Conservation (phyloP, 2,888 invertebrate genomes). For the Epicampocera succincta region DNA sequence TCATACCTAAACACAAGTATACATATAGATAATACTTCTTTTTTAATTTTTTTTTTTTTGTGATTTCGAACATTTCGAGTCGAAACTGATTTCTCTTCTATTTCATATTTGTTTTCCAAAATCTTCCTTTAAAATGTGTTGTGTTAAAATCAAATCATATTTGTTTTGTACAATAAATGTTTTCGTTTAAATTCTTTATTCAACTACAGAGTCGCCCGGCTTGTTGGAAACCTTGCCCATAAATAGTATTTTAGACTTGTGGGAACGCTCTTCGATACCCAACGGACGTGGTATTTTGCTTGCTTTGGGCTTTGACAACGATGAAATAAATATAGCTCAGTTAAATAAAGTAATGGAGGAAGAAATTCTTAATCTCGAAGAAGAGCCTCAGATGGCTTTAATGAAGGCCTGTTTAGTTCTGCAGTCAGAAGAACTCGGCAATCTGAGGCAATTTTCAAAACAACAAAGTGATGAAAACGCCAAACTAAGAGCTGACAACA, state of each 20-base stretch:
- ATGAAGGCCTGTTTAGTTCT: conserved; percentile 85
- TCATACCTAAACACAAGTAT: background rate
- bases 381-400: conserved; percentile 78
- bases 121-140: conserved; percentile 26
- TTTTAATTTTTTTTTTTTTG: conserved; percentile 12
- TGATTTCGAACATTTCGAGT: background rate
- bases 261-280: conserved; percentile 87
- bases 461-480: conserved; percentile 89
- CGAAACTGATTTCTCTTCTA: conserved; percentile 1
- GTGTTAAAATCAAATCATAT: conserved; percentile 3
- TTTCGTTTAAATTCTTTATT: conserved; percentile 4
- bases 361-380: conserved; percentile 83
- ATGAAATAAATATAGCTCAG: conserved; percentile 84
- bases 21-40: background rate
- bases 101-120: conserved; percentile 16
- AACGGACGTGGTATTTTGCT: conserved; percentile 85
- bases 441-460: conserved; percentile 84
- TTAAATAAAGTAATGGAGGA: conserved; percentile 87
- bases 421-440: conserved; percentile 86
- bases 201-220: conserved; percentile 74
- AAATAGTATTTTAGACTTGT: conserved; percentile 86
- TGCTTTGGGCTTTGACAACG: conserved; percentile 86
- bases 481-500: conserved; percentile 89
- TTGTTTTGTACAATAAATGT: conserved; percentile 2
- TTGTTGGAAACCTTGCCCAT: conserved; percentile 80